Evolutionary conservation across 2,113 vertebrate genomes (phyloP).

Genomic region (Myxocyprinus asiaticus): DNA sequence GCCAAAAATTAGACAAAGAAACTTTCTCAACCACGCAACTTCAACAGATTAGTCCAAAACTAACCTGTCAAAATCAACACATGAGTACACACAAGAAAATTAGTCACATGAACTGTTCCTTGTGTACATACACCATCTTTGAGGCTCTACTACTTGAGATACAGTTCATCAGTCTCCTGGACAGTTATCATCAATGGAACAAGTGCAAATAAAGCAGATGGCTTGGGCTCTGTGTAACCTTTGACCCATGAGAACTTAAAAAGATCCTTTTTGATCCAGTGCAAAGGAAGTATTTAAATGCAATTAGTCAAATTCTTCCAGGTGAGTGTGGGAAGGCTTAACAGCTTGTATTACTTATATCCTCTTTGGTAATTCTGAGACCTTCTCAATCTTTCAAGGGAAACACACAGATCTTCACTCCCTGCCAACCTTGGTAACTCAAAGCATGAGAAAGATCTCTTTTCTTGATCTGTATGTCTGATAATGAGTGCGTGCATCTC

Average conservation of each 20-base stretch:
- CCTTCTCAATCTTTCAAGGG: slow-evolving; percentile 8
- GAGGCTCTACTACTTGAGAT: neutral
- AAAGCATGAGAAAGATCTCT: slow-evolving; percentile 20
- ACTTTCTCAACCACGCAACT: too few relatives aligned
- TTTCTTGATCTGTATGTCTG: slow-evolving; percentile 3
- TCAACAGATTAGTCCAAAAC: neutral
- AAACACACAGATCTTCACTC: neutral
- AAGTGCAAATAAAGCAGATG: slow-evolving; percentile 24
- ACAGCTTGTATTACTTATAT: slow-evolving; percentile 17
- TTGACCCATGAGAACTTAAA: slow-evolving; percentile 17
- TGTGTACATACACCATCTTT: neutral
- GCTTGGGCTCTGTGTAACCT: slow-evolving; percentile 8
- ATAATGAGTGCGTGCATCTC: neutral
- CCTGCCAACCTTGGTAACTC: slow-evolving; percentile 14
- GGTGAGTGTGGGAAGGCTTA: neutral
- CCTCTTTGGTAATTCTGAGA: neutral
- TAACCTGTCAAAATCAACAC: neutral
- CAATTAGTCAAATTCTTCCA: neutral
- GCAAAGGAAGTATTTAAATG: neutral
- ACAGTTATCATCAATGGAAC: neutral
- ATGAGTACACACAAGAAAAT: neutral
- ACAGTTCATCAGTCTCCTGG: slow-evolving; percentile 1
- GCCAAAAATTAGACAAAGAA: too few relatives aligned
- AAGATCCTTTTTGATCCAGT: too few relatives aligned
- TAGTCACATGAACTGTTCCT: neutral